These are phyloP conservation scores for Embiotoca jacksoni DNA, from an alignment of 2,113 vertebrate species.

Conservation along the genomic window DNA sequence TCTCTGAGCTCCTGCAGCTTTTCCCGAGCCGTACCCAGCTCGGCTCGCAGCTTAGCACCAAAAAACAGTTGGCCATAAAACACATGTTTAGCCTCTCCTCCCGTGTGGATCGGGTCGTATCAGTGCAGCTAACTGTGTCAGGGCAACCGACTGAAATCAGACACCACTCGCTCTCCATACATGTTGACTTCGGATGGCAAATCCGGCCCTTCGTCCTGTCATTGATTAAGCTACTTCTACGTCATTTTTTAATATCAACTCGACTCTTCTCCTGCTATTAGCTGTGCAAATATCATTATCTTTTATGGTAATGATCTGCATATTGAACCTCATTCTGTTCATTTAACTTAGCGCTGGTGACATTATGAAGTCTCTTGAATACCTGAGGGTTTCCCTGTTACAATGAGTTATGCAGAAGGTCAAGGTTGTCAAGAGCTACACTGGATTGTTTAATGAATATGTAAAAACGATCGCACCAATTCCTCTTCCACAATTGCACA, in stretches of 20 bases:
- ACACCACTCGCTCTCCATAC: conserved; percentile 44
- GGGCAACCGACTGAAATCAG: conserved; percentile 57
- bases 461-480: conserved; percentile 29
- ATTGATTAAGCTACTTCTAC: background rate
- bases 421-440: conserved; percentile 64
- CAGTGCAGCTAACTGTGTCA: conserved; percentile 67
- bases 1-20: conserved; percentile 13
- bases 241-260: conserved; percentile 26
- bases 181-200: conserved; percentile 16
- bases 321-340: conserved; percentile 31
- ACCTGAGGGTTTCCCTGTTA: conserved; percentile 49
- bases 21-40: conserved; percentile 38
- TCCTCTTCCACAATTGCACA: conserved; percentile 28
- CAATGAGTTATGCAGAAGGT: conserved; percentile 61
- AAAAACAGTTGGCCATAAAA: conserved; percentile 73
- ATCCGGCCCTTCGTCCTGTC: background rate
- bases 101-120: conserved; percentile 67
- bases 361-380: conserved; percentile 52
- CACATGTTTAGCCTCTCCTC: conserved; percentile 67
- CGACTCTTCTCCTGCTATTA: conserved; percentile 41
- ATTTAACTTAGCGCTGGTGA: conserved; percentile 55
- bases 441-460: conserved; percentile 58
- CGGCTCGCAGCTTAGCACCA: conserved; percentile 62
- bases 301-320: conserved; percentile 54
- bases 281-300: conserved; percentile 53